Evolutionary conservation across 2,888 invertebrate species (phyloP), one percentile per base, ranked within the genome.

Genomic region (Steinernema hermaphroditum): DNA sequence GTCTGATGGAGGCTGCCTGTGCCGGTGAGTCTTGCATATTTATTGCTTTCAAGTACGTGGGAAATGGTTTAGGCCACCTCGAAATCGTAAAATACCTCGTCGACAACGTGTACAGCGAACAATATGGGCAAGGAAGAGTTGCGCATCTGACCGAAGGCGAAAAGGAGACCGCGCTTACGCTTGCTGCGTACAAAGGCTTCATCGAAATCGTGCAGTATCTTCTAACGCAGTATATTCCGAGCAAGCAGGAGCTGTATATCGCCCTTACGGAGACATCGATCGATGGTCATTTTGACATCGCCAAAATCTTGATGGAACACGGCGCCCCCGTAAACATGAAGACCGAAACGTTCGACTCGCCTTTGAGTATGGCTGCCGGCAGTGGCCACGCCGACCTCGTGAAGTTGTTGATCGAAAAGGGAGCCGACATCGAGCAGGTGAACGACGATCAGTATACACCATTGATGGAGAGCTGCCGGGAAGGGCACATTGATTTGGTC

Each of bases 301-400:
- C 82, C 1, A 50, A 74, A 82, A 90, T 97, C 78, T 90, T 98
- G 78, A 89, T 98, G 22, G 96, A 97, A 89, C 94, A 94, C 29
- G 97, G 97, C 77, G 97, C 97, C 71, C 96, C 96, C 90, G 94
- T 95, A 73, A 98, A 98, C 89, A 96, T 98, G 95, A 96, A 97
- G 72, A 94, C 96, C 69, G 97, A 97, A 89, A 96, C 96, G 88
- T 97, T 97, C 89, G 98, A 98, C 89, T 97, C 96, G 8, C 98
- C 98, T 27, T 90, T 98, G 80, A 98, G 97, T 37, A 89, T 98
- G 82, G 98, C 98, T 71, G 96, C 97, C 68, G 97, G 97, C 89
- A 97, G 97, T 75, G 98, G 98, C 9, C 97, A 98, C 88, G 94
- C 96, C 71, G 96, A 97, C 87, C 90, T 98, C 84, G 97, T 97